Conservation (phyloP, 2,113 vertebrate species). For the Engraulis encrasicolus region DNA sequence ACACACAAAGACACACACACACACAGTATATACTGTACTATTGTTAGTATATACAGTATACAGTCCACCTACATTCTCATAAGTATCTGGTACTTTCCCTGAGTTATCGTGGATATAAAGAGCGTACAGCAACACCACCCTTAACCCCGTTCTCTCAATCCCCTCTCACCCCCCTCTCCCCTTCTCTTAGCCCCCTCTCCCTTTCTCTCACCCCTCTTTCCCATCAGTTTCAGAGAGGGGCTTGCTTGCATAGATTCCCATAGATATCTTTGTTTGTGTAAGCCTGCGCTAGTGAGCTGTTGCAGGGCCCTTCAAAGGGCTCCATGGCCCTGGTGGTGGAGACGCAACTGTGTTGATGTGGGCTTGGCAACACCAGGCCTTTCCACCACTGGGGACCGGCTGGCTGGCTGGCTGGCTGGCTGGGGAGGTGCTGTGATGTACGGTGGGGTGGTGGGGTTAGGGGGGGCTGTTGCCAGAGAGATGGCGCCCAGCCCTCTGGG, state of each 20-base stretch:
- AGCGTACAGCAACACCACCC: not conserved
- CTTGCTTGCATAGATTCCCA: constrained; percentile 3
- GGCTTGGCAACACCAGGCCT: constrained; percentile 70
- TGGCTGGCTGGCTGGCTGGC: too few species aligned
- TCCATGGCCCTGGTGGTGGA: not conserved
- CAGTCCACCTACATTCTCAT: too few species aligned
- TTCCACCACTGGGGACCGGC: not conserved
- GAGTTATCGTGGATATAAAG: constrained; percentile 2
- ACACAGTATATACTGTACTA: too few species aligned
- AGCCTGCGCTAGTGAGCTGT: not conserved
- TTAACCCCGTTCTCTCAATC: not conserved
- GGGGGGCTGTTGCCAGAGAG: constrained; percentile 67
- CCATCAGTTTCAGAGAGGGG: not conserved
- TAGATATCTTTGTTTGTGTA: constrained; percentile 11
- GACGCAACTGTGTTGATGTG: constrained; percentile 50
- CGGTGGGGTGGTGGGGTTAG: constrained; percentile 35
- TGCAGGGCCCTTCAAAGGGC: not conserved
- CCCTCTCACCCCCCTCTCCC: constrained; percentile 18
- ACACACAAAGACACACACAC: too few species aligned
- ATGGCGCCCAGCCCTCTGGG: constrained; percentile 60
- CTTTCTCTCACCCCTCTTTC: not conserved
- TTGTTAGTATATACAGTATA: too few species aligned
- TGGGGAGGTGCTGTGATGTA: too few species aligned
- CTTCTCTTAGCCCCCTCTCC: not conserved
- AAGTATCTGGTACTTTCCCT: not conserved